phyloP scores from a whole-genome alignment of 2,888 invertebrate genomes.

The Tetragonisca angustula region DNA sequence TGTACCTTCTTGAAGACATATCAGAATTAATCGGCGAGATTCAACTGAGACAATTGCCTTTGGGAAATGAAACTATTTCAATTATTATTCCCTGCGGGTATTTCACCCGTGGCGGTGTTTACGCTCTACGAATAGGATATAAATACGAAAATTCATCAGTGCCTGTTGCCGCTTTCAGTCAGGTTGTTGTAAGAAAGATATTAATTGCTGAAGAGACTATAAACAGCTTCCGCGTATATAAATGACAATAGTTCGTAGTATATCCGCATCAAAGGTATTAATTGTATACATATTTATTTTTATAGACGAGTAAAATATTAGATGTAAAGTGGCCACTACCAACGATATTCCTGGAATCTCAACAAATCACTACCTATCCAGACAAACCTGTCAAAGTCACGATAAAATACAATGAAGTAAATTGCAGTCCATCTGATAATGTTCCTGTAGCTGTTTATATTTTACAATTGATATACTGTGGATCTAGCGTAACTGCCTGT shows the following conservation, averaged over 20 bases:
- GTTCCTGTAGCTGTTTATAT: conserved; percentile 86
- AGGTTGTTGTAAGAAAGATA: conserved; percentile 13
- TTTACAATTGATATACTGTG: conserved; percentile 92
- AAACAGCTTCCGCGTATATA: too few species aligned
- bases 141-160: conserved; percentile 77
- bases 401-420: conserved; percentile 90
- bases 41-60: conserved; percentile 70
- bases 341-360: conserved; percentile 89
- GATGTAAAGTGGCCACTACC: conserved; percentile 94
- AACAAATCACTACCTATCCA: conserved; percentile 92
- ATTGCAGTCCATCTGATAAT: conserved; percentile 85
- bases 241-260: too few species aligned
- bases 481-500: conserved; percentile 90
- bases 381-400: conserved; percentile 90
- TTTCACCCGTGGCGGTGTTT: conserved; percentile 90
- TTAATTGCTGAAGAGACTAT: too few species aligned
- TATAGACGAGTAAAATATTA: conserved; percentile 84
- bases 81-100: conserved; percentile 89
- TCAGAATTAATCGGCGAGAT: conserved; percentile 81
- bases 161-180: conserved; percentile 60
- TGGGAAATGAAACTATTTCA: conserved; percentile 76
- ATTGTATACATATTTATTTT: conserved; percentile 11
- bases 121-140: conserved; percentile 85
- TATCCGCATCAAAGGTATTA: neutral
- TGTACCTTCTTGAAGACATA: conserved; percentile 85